Evolutionary conservation across 2,113 vertebrate species (phyloP).

Genomic region (Rana temporaria): DNA sequence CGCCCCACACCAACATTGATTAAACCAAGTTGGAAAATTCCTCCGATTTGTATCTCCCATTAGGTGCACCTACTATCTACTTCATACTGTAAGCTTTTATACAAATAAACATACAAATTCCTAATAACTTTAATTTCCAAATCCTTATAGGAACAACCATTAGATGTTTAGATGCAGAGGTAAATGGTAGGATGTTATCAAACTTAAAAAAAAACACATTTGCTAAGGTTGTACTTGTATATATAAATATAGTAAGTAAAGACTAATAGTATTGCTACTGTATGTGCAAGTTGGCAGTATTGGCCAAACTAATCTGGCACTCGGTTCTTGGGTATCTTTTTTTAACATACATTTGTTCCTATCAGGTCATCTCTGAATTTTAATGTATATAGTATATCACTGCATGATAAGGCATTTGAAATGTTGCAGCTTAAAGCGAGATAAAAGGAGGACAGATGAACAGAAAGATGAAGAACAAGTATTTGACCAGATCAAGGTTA

Average conservation of each 20-base stretch:
- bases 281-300: not conserved
- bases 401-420: slow-evolving; percentile 20
- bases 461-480: slow-evolving; percentile 22
- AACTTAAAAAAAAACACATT: not conserved
- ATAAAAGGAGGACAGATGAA: slow-evolving; percentile 34
- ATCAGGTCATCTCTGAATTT: slow-evolving; percentile 31
- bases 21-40: no score
- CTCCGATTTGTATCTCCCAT: no score
- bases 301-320: slow-evolving; percentile 25
- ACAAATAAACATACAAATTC: no score
- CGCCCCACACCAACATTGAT: no score
- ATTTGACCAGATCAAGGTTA: slow-evolving; percentile 30
- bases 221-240: not conserved
- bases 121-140: not conserved
- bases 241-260: slow-evolving; percentile 25
- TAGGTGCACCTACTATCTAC: no score
- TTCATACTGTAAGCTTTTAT: no score
- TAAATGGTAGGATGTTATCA: not conserved
- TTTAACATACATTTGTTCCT: slow-evolving; percentile 33
- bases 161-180: not conserved
- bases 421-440: slow-evolving; percentile 10
- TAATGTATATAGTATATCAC: slow-evolving; percentile 37
- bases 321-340: slow-evolving; percentile 3
- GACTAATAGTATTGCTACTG: slow-evolving; percentile 9
- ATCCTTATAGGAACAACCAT: no score